Conservation (phyloP, 2,113 vertebrate genomes). For the Sceloporus tristichus region DNA sequence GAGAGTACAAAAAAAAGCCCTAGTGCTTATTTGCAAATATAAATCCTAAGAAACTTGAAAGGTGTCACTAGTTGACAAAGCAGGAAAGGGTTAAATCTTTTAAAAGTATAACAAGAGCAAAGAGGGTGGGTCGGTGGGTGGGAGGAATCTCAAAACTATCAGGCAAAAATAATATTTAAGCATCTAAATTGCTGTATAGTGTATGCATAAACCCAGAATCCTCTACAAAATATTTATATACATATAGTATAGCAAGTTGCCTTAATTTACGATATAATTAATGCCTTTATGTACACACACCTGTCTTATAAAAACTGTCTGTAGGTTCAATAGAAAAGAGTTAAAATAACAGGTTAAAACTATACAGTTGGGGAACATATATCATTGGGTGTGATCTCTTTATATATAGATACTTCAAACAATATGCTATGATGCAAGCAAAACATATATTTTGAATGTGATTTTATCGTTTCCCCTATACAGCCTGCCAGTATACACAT, state of each 20-base stretch:
- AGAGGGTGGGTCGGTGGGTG: background rate
- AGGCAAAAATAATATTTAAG: constrained; percentile 52
- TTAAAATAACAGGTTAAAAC: constrained; percentile 39
- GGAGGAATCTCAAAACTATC: background rate
- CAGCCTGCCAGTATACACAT: background rate
- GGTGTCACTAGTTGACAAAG: constrained; percentile 29
- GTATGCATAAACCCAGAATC: constrained; percentile 38
- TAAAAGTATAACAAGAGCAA: constrained; percentile 23
- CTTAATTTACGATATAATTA: constrained; percentile 46
- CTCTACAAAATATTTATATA: constrained; percentile 45
- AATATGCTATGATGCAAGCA: constrained; percentile 22
- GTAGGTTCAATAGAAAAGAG: constrained; percentile 52
- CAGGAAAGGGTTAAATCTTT: constrained; percentile 29
- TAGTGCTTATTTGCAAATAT: constrained; percentile 42
- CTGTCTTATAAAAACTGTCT: constrained; percentile 43
- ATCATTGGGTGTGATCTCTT: constrained; percentile 30
- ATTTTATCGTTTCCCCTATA: too few species aligned
- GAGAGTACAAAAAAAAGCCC: constrained; percentile 35
- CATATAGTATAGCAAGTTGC: constrained; percentile 23
- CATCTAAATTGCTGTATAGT: constrained; percentile 31
- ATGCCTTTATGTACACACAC: constrained; percentile 31
- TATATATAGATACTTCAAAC: constrained; percentile 17
- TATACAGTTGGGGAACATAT: constrained; percentile 41
- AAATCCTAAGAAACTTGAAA: constrained; percentile 40
- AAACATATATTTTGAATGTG: constrained; percentile 4